Percentiles rank a stretch among this genome's conserved stretches.
Evolutionary conservation across 2,888 invertebrate species (phyloP).

Genomic region (Melinopterus prodromus): DNA sequence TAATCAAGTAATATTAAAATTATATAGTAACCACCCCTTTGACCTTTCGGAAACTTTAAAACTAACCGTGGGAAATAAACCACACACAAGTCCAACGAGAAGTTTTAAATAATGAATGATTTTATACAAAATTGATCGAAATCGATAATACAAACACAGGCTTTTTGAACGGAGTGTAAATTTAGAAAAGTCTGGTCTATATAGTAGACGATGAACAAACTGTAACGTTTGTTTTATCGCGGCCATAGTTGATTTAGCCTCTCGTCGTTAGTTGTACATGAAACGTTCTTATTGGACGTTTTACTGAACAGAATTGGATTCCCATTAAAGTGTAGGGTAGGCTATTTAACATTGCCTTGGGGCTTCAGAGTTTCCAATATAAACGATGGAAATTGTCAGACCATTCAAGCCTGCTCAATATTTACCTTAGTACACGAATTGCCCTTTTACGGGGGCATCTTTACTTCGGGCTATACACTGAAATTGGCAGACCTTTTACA

Average conservation of each 20-base stretch:
- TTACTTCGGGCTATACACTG: neutral
- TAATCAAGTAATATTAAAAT: too few relatives aligned
- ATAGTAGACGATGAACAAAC: neutral
- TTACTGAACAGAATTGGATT: neutral
- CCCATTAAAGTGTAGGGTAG: neutral
- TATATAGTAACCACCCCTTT: too few relatives aligned
- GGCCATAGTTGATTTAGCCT: neutral
- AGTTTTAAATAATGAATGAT: neutral
- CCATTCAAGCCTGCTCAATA: neutral
- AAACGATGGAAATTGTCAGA: conserved; percentile 4
- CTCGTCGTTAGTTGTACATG: neutral
- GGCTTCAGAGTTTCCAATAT: neutral
- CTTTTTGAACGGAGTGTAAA: neutral
- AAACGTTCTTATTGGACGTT: neutral
- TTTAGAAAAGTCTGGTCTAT: neutral
- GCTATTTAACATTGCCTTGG: neutral
- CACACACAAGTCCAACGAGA: neutral
- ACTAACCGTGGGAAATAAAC: neutral
- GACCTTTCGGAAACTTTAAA: too few relatives aligned
- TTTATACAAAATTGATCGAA: neutral
- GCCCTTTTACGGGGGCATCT: conserved; percentile 4
- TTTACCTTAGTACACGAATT: conserved; percentile 4
- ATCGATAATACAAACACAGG: neutral
- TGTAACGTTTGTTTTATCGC: neutral
- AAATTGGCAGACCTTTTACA: neutral